Conservation (phyloP, 53 echinoderm and acorn worm genomes). For the Patiria pectinifera region DNA sequence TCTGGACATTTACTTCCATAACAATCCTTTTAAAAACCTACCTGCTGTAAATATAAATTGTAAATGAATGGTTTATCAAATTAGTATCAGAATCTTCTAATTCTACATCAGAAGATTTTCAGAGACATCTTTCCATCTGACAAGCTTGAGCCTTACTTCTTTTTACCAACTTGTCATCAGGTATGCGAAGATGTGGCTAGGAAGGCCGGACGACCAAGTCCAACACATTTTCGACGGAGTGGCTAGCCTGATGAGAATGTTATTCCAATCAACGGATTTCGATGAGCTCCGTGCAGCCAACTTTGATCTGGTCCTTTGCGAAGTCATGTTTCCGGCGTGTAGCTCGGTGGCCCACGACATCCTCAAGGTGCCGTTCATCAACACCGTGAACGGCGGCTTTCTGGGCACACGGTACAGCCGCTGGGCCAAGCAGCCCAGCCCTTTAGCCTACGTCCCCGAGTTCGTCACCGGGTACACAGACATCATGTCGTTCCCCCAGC, state of each 20-base stretch:
- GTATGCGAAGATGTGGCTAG: conserved; percentile 55
- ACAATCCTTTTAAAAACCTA: no score
- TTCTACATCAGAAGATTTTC: no score
- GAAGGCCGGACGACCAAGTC: background rate
- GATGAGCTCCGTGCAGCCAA: conserved; percentile 43
- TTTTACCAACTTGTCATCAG: background rate
- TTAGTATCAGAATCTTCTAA: no score
- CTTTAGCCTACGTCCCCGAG: conserved; percentile 75
- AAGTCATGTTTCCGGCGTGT: conserved; percentile 33
- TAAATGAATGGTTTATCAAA: no score
- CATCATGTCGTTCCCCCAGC: conserved; percentile 67
- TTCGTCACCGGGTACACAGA: conserved; percentile 65
- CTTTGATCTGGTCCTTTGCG: conserved; percentile 50
- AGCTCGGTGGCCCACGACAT: conserved; percentile 35
- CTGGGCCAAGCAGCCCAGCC: conserved; percentile 46
- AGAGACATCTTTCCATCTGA: no score
- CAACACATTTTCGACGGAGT: background rate
- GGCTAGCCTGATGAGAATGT: background rate
- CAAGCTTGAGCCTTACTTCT: background rate
- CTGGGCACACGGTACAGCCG: conserved; percentile 54
- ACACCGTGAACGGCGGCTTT: conserved; percentile 46
- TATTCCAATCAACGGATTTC: conserved; percentile 13
- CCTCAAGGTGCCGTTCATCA: conserved; percentile 48
- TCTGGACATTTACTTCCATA: no score
- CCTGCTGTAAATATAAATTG: no score